Evolutionary conservation across 2,113 vertebrate species (phyloP).

Genomic region (Tauraco erythrolophus): DNA sequence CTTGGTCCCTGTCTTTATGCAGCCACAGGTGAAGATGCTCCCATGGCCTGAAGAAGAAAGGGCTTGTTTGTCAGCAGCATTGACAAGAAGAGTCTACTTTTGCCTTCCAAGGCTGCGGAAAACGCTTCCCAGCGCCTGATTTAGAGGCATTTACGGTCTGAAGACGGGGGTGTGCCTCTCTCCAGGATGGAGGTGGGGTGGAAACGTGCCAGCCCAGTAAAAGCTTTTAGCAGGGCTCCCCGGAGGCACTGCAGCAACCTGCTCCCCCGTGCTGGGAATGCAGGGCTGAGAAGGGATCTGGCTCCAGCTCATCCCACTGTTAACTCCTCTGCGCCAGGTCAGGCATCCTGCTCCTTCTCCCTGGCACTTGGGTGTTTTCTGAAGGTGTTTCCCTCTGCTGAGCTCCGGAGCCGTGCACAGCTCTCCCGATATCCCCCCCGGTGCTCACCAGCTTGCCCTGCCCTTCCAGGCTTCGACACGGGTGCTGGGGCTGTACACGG

Average conservation of each 20-base stretch:
- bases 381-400: neutral
- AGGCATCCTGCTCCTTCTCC: neutral
- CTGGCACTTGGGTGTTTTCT: neutral
- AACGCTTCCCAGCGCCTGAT: neutral
- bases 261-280: accelerated
- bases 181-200: neutral
- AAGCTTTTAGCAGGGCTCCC: constrained; percentile 44
- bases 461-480: neutral
- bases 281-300: neutral
- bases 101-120: neutral
- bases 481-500: accelerated
- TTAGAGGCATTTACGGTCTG: neutral
- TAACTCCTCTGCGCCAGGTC: neutral
- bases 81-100: neutral
- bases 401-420: accelerated
- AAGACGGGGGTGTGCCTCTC: neutral
- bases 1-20: accelerated
- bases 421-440: neutral
- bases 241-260: neutral
- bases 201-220: neutral
- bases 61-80: neutral
- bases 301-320: neutral
- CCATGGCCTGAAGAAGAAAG: accelerated
- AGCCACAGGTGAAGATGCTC: neutral
- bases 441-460: neutral